Percentiles rank a stretch among this genome's conserved stretches.
Evolutionary conservation across 2,888 invertebrate genomes (phyloP).

Genomic region (Imbricaverruca yamaguchii): DNA sequence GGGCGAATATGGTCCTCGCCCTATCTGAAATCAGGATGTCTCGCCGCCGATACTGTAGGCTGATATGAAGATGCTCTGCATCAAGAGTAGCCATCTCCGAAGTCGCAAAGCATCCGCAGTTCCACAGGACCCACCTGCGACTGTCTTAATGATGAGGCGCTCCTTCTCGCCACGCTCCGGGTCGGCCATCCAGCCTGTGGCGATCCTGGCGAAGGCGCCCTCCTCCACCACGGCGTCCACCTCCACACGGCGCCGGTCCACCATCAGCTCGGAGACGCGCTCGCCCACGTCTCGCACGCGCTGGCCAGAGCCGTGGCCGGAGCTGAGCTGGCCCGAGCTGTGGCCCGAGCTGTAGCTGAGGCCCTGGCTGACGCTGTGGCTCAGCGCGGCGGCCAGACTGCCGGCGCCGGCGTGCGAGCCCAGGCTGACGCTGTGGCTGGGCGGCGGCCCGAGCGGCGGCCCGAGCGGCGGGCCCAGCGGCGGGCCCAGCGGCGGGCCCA

Average conservation of each 20-base stretch:
- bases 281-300: conserved; percentile 6
- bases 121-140: neutral
- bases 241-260: conserved; percentile 20
- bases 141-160: conserved; percentile 9
- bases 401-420: conserved; percentile 2
- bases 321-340: conserved; percentile 4
- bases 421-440: neutral
- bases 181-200: conserved; percentile 18
- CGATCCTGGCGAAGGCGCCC: conserved; percentile 7
- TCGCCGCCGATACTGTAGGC: too few relatives aligned
- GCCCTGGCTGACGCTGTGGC: conserved; percentile 6
- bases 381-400: neutral
- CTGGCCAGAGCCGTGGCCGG: neutral
- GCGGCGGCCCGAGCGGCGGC: too few relatives aligned
- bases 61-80: too few relatives aligned
- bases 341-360: conserved; percentile 12
- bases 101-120: too few relatives aligned
- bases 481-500: conserved; percentile 42
- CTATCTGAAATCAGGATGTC: too few relatives aligned
- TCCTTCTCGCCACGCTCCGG: conserved; percentile 3
- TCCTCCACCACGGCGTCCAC: conserved; percentile 6
- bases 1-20: too few relatives aligned
- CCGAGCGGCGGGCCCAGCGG: conserved; percentile 52
- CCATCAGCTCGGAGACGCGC: conserved; percentile 22
- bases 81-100: too few relatives aligned